Evolutionary conservation across 2,888 invertebrate genomes (phyloP), one percentile per base, ranked within the genome.

Genomic region (Falcaria lacertinaria): DNA sequence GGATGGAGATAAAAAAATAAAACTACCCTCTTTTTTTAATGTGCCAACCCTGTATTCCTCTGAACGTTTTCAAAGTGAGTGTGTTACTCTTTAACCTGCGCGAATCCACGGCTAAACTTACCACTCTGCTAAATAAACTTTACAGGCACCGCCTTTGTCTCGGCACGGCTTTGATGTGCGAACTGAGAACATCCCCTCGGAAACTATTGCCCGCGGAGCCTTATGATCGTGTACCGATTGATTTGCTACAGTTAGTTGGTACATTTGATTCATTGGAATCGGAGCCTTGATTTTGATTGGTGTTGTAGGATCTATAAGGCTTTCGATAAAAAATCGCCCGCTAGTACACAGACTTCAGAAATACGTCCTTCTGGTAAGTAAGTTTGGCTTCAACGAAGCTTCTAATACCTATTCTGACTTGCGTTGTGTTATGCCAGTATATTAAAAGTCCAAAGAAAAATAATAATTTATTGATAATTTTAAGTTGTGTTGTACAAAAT

Each of bases 51-150:
- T 81, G 45, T 47, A 47, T 59, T 65, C 64, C 62, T 55, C 52
- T 42, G 64, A 65, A 69, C 63, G 53, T 60, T 73, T 80, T 82
- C 88, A 87, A 86, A 88, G 89, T 80, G 86, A 87, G 88, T 87
- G 87, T 88, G 88, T 89, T 88, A 89, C 88, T 88, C 87, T 88
- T 88, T 89, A 88, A 88, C 89, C 88, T 88, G 86, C 80, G 81
- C 87, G 85, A 89, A 83, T 85, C 87, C 88, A 84, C 86, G 83
- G 86, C 88, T 87, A 88, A 88, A 88, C 88, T 87, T 89, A 88
- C 89, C 88, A 89, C 89, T 89, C 85, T 75, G 87, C 87, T 88
- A 88, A 89, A 89, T 89, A 89, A 89, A 89, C 87, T 89, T 89
- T 88, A 89, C 88, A 89, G 88, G 87, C 87, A 87, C 84, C 80